Evolutionary conservation across 2,113 vertebrate genomes (phyloP).

Genomic region (Coregonus clupeaformis): DNA sequence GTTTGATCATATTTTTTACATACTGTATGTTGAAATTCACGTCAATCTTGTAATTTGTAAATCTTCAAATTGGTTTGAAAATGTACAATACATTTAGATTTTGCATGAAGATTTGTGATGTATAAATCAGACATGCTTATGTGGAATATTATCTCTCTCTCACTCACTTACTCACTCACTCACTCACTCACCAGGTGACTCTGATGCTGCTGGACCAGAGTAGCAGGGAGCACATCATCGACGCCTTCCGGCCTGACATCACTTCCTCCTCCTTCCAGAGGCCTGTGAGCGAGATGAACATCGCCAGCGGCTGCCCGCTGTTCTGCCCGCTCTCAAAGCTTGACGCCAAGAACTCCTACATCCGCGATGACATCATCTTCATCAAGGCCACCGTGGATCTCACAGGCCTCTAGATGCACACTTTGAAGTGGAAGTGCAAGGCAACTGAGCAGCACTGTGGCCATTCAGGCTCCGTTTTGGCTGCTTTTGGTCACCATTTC

Average conservation of each 20-base stretch:
- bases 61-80: no score
- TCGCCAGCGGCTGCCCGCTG: constrained; percentile 95
- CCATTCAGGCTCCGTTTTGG: constrained; percentile 27
- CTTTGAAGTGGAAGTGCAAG: constrained; percentile 1
- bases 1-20: no score
- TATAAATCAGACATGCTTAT: background rate
- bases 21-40: no score
- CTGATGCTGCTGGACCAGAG: constrained; percentile 97
- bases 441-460: constrained; percentile 54
- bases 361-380: constrained; percentile 94
- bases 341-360: constrained; percentile 90
- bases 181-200: constrained; percentile 82
- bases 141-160: background rate
- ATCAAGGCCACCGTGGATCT: constrained; percentile 98
- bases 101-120: background rate
- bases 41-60: no score
- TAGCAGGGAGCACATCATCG: constrained; percentile 94
- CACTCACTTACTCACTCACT: background rate
- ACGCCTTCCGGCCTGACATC: constrained; percentile 91
- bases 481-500: constrained; percentile 28
- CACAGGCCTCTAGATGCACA: constrained; percentile 81
- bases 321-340: constrained; percentile 93
- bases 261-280: constrained; percentile 94
- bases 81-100: background rate
- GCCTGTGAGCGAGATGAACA: constrained; percentile 93